A percentile compares a stretch with the other conserved stretches of the same genome.
phyloP scores from a whole-genome alignment of 1,140 invertebrate species.

The Sitobion miscanthi region DNA sequence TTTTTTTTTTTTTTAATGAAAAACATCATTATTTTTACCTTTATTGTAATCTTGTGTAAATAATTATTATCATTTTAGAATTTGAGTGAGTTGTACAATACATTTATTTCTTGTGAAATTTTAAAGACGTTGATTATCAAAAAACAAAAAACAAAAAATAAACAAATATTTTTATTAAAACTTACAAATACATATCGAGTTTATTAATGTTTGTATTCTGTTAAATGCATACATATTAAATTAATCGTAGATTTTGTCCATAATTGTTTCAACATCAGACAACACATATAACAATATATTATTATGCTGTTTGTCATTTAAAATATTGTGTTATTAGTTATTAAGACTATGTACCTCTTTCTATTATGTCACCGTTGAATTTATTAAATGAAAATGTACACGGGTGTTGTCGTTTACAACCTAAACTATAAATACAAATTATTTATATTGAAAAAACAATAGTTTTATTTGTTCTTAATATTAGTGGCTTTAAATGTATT shows the following conservation, averaged over 20 bases:
- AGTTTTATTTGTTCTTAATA: not conserved
- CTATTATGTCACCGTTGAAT: not conserved
- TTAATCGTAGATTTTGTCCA: not conserved
- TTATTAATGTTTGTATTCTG: not conserved
- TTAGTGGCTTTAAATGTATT: not conserved
- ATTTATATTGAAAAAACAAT: not conserved
- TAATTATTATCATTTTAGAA: slow-evolving; percentile 43
- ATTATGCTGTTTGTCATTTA: not conserved
- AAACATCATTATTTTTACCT: slow-evolving; percentile 35
- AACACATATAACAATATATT: not conserved
- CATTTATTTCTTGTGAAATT: slow-evolving; percentile 52
- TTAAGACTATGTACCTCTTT: not conserved
- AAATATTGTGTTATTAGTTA: not conserved
- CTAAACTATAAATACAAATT: not conserved
- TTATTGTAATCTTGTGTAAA: slow-evolving; percentile 37
- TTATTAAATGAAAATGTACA: not conserved
- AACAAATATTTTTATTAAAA: slow-evolving; percentile 37
- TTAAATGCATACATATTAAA: not conserved
- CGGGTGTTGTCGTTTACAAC: not conserved
- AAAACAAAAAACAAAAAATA: slow-evolving; percentile 38
- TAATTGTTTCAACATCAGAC: not conserved
- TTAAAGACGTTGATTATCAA: slow-evolving; percentile 47
- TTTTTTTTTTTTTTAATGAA: slow-evolving; percentile 32
- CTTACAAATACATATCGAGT: not conserved
- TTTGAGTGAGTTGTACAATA: slow-evolving; percentile 40